A percentile compares a stretch with the other conserved stretches of the same genome.
These are phyloP conservation scores for Sitta europaea DNA, from an alignment of 2,113 vertebrate genomes.

Conservation along the genomic window DNA sequence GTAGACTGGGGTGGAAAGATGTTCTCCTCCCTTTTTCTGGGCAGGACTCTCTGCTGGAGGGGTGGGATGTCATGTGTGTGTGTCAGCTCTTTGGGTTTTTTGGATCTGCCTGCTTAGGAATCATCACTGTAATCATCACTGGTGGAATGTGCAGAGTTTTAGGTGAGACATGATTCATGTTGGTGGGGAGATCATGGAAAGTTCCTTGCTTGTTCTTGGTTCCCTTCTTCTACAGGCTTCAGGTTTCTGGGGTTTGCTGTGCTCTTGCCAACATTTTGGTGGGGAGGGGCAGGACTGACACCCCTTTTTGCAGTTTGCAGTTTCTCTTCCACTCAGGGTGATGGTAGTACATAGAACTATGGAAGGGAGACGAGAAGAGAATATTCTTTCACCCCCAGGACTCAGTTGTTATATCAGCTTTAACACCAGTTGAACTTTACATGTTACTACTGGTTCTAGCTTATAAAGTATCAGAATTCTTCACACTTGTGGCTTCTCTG, in stretches of 20 bases:
- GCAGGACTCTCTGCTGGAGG: background rate
- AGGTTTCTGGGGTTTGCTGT: background rate
- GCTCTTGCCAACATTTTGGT: background rate
- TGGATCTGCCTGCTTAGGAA: background rate
- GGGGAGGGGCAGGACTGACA: background rate
- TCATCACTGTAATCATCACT: background rate
- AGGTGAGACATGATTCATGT: background rate
- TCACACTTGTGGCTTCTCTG: background rate
- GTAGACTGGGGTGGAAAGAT: background rate
- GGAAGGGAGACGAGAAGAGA: background rate
- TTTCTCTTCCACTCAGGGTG: background rate
- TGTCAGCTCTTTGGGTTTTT: background rate
- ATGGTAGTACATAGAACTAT: background rate
- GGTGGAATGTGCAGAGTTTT: background rate
- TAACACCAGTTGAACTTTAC: background rate
- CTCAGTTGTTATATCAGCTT: background rate
- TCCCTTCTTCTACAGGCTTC: background rate
- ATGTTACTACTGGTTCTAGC: background rate
- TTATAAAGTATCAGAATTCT: background rate
- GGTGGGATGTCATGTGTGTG: background rate
- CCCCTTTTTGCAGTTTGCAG: background rate
- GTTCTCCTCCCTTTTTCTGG: background rate
- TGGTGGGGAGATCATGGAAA: background rate
- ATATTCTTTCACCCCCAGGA: background rate
- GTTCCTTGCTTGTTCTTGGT: background rate